Evolutionary conservation across 2,888 invertebrate genomes (phyloP).

Genomic region (Orthosia gracilis): DNA sequence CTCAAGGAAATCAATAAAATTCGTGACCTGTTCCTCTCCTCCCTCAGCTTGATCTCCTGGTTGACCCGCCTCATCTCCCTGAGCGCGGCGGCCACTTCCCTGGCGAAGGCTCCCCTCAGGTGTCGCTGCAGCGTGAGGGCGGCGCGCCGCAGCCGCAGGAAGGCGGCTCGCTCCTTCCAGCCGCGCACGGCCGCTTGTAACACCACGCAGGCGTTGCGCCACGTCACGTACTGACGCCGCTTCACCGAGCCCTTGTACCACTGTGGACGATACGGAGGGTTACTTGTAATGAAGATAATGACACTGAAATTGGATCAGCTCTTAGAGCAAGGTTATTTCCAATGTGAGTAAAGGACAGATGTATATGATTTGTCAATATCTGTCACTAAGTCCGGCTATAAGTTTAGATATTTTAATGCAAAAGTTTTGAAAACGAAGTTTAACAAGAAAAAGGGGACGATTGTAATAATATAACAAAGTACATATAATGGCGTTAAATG

Average conservation of each 20-base stretch:
- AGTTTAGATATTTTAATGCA: no score
- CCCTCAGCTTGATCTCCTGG: slow-evolving; percentile 96
- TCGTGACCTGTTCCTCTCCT: slow-evolving; percentile 89
- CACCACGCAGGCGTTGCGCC: slow-evolving; percentile 93
- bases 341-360: no score
- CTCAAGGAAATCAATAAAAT: no score
- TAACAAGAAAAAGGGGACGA: no score
- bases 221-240: slow-evolving; percentile 93
- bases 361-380: no score
- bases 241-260: slow-evolving; percentile 93
- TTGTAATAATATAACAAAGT: no score
- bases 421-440: no score
- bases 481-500: no score
- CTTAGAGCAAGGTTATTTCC: no score
- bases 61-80: slow-evolving; percentile 97
- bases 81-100: slow-evolving; percentile 96
- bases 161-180: slow-evolving; percentile 96
- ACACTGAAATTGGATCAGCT: background rate
- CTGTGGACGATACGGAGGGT: slow-evolving; percentile 65
- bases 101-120: slow-evolving; percentile 96
- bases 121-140: slow-evolving; percentile 96
- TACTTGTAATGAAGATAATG: no score
- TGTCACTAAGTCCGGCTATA: no score
- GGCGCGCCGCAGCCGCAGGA: slow-evolving; percentile 95
- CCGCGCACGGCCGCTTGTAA: slow-evolving; percentile 97